Conservation (phyloP, 2,888 invertebrate species). For the Melinopterus prodromus region DNA sequence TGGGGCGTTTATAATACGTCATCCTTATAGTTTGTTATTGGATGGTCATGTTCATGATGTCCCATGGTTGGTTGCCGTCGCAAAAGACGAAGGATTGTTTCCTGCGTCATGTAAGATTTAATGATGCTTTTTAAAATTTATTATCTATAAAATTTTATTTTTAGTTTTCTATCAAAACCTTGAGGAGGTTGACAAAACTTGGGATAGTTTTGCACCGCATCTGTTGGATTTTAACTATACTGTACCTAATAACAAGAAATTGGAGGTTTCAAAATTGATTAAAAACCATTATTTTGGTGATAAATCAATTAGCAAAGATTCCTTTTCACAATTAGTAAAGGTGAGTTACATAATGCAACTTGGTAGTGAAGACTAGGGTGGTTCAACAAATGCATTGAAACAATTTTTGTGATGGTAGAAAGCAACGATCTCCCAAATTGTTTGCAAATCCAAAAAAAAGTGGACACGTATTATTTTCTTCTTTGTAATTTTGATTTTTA, state of each 20-base stretch:
- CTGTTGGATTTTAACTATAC: slow-evolving; percentile 72
- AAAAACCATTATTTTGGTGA: slow-evolving; percentile 66
- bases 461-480: no score
- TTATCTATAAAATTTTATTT: slow-evolving; percentile 5
- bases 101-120: slow-evolving; percentile 67
- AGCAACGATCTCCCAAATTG: no score
- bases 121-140: background rate
- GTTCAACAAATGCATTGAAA: no score
- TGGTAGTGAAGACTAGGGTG: no score
- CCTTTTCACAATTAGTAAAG: slow-evolving; percentile 40
- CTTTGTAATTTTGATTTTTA: no score
- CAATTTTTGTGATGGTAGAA: no score
- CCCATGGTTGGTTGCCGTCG: slow-evolving; percentile 73
- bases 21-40: slow-evolving; percentile 68
- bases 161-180: slow-evolving; percentile 41
- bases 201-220: slow-evolving; percentile 68
- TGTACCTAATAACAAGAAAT: slow-evolving; percentile 60
- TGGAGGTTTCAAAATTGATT: slow-evolving; percentile 63
- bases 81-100: slow-evolving; percentile 74
- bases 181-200: slow-evolving; percentile 64
- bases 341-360: slow-evolving; percentile 28
- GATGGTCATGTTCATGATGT: slow-evolving; percentile 67
- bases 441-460: no score
- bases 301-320: slow-evolving; percentile 56
- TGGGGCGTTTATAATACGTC: slow-evolving; percentile 65